A percentile compares a stretch with the other conserved stretches of the same genome.
These are phyloP conservation scores for Drosophila nigrodunni DNA, from an alignment of 1,140 invertebrate species.

Conservation along the genomic window DNA sequence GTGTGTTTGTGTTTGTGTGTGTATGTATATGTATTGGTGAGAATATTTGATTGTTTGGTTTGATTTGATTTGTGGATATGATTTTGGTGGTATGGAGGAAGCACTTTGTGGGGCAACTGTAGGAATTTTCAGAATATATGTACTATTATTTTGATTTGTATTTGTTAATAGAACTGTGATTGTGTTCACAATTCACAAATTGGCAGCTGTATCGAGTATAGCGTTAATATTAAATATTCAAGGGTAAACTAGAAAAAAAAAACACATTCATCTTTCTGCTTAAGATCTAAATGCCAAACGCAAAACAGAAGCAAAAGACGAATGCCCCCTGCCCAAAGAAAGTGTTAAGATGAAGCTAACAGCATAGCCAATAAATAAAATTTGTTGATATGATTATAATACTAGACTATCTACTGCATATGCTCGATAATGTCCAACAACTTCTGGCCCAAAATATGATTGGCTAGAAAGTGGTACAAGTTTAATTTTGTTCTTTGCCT, in stretches of 20 bases:
- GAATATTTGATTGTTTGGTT: slow-evolving; percentile 42
- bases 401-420: slow-evolving; percentile 32
- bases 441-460: neutral
- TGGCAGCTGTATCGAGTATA: slow-evolving; percentile 67
- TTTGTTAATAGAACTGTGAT: slow-evolving; percentile 32
- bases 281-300: slow-evolving; percentile 45
- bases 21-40: slow-evolving; percentile 31
- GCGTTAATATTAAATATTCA: neutral
- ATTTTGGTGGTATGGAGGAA: slow-evolving; percentile 65
- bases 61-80: slow-evolving; percentile 45
- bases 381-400: slow-evolving; percentile 42
- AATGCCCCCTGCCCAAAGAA: slow-evolving; percentile 35
- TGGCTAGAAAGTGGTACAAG: slow-evolving; percentile 32
- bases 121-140: slow-evolving; percentile 57
- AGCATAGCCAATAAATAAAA: slow-evolving; percentile 18
- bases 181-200: slow-evolving; percentile 42
- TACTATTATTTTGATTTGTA: slow-evolving; percentile 55
- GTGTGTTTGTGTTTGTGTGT: slow-evolving; percentile 28
- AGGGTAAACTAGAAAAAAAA: slow-evolving; percentile 17
- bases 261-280: slow-evolving; percentile 25
- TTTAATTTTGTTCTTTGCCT: neutral
- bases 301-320: slow-evolving; percentile 19
- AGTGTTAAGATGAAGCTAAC: slow-evolving; percentile 13
- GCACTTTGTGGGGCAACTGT: slow-evolving; percentile 70
- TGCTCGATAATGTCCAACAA: slow-evolving; percentile 17